phyloP scores from a whole-genome alignment of 2,888 invertebrate species.

The Drosophila flavopinicola region DNA sequence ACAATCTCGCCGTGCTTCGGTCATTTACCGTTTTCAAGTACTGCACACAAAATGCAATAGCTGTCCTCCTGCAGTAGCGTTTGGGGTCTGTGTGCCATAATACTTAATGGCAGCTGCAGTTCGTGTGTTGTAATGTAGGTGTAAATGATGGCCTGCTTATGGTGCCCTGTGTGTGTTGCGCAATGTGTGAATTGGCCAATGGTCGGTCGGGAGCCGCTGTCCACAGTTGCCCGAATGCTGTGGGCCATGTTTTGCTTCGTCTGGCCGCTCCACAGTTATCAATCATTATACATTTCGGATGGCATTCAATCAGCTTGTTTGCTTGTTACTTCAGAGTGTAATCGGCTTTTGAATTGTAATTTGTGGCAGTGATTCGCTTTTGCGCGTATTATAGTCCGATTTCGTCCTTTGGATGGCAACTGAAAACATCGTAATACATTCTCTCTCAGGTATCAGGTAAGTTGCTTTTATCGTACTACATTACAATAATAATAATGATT shows the following conservation, averaged over 20 bases:
- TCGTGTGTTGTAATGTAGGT: constrained; percentile 49
- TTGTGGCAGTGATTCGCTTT: no score
- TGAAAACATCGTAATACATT: neutral
- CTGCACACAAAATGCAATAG: constrained; percentile 61
- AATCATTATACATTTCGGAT: constrained; percentile 17
- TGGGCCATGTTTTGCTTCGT: constrained; percentile 6
- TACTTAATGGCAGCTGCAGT: constrained; percentile 37
- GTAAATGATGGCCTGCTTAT: constrained; percentile 63
- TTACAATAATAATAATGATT: no score
- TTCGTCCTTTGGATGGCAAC: no score
- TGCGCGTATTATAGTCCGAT: no score
- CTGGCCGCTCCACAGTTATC: constrained; percentile 1
- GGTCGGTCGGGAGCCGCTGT: constrained; percentile 1
- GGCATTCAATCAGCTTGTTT: constrained; percentile 33
- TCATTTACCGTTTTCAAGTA: constrained; percentile 54
- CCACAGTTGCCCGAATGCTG: constrained; percentile 10
- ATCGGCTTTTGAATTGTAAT: constrained; percentile 2
- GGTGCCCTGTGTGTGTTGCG: constrained; percentile 23
- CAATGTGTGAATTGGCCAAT: constrained; percentile 36
- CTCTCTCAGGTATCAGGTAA: no score
- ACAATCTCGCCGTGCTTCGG: constrained; percentile 43
- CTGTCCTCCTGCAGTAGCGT: neutral
- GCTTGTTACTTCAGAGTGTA: neutral
- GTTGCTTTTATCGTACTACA: no score
- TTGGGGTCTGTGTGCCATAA: constrained; percentile 13